Conservation (phyloP, 2,113 vertebrate genomes). For the Corvus hawaiiensis region DNA sequence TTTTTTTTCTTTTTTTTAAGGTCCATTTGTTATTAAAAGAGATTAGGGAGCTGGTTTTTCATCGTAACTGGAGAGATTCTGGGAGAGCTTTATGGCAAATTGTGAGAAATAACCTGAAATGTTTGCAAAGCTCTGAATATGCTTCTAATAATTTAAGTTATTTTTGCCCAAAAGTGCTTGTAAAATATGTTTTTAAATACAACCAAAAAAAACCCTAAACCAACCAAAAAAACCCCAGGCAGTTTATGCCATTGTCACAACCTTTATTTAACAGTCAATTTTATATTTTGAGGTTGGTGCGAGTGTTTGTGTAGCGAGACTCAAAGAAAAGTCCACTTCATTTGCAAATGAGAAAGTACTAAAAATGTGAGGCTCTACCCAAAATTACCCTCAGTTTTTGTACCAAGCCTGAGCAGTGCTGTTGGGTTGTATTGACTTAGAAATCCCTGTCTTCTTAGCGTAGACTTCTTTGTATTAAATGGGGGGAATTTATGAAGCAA, state of each 20-base stretch:
- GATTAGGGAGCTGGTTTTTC: constrained; percentile 66
- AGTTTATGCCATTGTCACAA: not conserved
- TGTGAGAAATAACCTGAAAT: not conserved
- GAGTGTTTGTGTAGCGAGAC: not conserved
- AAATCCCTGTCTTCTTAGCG: not conserved
- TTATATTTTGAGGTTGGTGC: not conserved
- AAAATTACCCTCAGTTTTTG: not conserved
- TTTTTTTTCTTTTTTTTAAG: not conserved
- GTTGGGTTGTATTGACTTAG: rapidly evolving
- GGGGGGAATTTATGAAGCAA: too few relatives aligned
- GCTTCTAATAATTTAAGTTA: not conserved
- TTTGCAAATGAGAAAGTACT: not conserved
- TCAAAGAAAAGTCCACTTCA: not conserved
- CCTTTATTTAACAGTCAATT: not conserved
- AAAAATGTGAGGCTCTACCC: not conserved
- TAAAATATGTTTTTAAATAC: not conserved
- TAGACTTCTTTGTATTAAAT: rapidly evolving
- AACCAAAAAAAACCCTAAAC: not conserved
- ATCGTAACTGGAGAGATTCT: not conserved
- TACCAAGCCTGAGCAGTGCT: not conserved
- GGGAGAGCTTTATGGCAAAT: not conserved
- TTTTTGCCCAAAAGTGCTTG: not conserved
- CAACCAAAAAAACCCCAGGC: not conserved
- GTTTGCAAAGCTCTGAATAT: not conserved
- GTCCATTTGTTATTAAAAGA: constrained; percentile 49